Evolutionary conservation across 2,888 invertebrate genomes (phyloP).

Genomic region (Didymodactylos carnosus): DNA sequence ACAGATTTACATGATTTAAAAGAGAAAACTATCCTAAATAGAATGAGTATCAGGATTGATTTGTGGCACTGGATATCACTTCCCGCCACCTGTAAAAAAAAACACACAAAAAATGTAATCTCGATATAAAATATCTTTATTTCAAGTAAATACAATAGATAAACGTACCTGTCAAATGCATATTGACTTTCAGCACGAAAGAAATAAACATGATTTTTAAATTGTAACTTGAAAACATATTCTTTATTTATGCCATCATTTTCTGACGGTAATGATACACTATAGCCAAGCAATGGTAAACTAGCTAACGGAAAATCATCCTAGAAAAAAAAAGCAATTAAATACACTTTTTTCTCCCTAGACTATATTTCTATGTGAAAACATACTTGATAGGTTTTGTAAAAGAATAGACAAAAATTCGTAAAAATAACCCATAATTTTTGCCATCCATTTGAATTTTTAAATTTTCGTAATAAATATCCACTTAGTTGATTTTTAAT

Average conservation of each 20-base stretch:
- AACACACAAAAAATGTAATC: background rate
- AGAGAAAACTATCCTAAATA: too few relatives aligned
- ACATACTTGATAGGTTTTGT: slow-evolving; percentile 72
- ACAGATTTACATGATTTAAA: too few relatives aligned
- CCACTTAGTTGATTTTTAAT: slow-evolving; percentile 60
- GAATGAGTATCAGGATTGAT: too few relatives aligned
- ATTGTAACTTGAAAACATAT: slow-evolving; percentile 85
- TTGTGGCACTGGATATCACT: background rate
- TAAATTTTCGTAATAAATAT: slow-evolving; percentile 82
- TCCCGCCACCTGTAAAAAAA: background rate
- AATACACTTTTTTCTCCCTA: background rate
- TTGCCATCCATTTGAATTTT: slow-evolving; percentile 96
- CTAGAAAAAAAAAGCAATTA: slow-evolving; percentile 23
- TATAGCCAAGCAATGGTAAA: slow-evolving; percentile 70
- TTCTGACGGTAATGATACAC: slow-evolving; percentile 57
- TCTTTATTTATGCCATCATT: slow-evolving; percentile 77
- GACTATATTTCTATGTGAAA: slow-evolving; percentile 4
- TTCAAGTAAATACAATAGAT: slow-evolving; percentile 13
- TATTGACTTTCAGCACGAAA: slow-evolving; percentile 87
- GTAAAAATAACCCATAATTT: slow-evolving; percentile 95
- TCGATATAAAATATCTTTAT: background rate
- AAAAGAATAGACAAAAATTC: slow-evolving; percentile 85
- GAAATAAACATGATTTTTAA: slow-evolving; percentile 91
- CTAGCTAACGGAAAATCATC: slow-evolving; percentile 80
- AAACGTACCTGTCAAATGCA: slow-evolving; percentile 61